Evolutionary conservation across 2,113 vertebrate species (phyloP).

Genomic region (Heterotilapia buettikoferi): DNA sequence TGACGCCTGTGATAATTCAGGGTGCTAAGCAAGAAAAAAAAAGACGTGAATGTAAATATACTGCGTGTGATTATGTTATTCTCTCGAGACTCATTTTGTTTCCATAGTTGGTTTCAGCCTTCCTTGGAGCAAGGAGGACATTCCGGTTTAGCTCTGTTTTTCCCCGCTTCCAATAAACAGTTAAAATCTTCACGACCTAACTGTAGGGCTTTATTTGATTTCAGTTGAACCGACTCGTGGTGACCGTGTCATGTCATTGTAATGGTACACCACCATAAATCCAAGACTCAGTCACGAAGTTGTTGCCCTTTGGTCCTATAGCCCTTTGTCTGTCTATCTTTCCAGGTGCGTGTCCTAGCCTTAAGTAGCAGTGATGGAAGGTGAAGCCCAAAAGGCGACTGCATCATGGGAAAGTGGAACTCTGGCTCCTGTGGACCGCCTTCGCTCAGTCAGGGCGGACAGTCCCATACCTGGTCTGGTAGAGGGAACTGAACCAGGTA

Average conservation of each 20-base stretch:
- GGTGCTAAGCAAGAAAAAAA: neutral
- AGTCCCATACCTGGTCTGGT: conserved; percentile 90
- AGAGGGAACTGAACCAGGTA: conserved; percentile 93
- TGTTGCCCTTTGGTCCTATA: conserved; percentile 3
- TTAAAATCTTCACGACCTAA: neutral
- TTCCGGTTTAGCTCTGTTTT: neutral
- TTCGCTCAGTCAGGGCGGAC: conserved; percentile 78
- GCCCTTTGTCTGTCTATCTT: neutral
- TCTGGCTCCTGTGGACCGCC: conserved; percentile 72
- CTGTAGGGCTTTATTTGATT: neutral
- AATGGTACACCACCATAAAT: neutral
- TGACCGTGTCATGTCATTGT: neutral
- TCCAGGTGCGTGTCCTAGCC: conserved; percentile 17
- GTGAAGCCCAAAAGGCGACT: conserved; percentile 73
- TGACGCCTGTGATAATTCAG: neutral
- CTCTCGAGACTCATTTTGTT: neutral
- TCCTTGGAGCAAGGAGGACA: neutral
- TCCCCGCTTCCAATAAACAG: neutral
- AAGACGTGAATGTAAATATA: neutral
- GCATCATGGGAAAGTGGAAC: conserved; percentile 74
- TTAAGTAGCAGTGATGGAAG: conserved; percentile 74
- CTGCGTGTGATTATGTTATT: neutral
- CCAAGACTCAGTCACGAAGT: neutral
- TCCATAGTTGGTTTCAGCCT: neutral
- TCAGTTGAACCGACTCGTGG: neutral